Evolutionary conservation across 2,113 vertebrate species (phyloP).

Genomic region (Tapirus terrestris): DNA sequence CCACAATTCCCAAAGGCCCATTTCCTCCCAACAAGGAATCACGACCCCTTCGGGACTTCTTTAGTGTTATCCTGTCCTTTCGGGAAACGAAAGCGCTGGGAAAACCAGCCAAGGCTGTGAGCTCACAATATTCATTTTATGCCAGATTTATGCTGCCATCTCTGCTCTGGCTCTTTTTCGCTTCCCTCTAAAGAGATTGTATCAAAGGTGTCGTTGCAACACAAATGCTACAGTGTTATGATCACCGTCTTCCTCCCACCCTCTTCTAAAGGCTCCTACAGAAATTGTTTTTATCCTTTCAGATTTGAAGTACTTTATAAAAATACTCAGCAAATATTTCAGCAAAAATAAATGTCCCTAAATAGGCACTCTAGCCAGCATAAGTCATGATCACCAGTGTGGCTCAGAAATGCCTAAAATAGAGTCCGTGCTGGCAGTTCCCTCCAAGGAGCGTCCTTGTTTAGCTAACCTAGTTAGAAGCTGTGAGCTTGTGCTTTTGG

Average conservation of each 20-base stretch:
- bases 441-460: background rate
- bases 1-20: background rate
- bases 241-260: background rate
- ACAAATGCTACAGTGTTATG: background rate
- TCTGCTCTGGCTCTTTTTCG: background rate
- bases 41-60: background rate
- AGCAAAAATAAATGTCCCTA: slow-evolving; percentile 73
- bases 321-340: slow-evolving; percentile 59
- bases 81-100: background rate
- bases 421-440: background rate
- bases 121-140: background rate
- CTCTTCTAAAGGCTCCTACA: accelerated
- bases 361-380: background rate
- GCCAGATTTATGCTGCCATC: background rate
- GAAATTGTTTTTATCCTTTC: background rate
- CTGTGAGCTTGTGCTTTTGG: slow-evolving; percentile 28
- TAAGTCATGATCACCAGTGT: slow-evolving; percentile 59
- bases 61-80: too few relatives aligned
- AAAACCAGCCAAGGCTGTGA: background rate
- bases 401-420: slow-evolving; percentile 67
- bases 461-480: slow-evolving; percentile 63
- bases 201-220: background rate
- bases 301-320: background rate
- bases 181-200: background rate
- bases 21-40: background rate